A percentile compares a stretch with the other conserved stretches of the same genome.
phyloP scores from a whole-genome alignment of 1,140 invertebrate species.

The Orchesella cincta region DNA sequence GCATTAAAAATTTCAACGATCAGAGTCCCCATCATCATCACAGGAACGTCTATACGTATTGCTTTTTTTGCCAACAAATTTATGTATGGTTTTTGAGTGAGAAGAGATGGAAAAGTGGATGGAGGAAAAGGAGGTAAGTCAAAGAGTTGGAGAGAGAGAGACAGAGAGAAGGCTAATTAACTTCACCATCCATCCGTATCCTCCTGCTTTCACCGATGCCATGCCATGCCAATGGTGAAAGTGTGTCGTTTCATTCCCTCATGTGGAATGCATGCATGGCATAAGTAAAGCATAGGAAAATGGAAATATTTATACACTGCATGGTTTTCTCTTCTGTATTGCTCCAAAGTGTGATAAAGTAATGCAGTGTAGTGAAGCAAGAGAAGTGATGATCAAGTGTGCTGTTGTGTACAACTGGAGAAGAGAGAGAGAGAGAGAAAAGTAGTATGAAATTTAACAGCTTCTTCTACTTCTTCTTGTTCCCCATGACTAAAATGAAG shows the following conservation, averaged over 20 bases:
- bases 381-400: not conserved
- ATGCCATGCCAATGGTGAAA: not conserved
- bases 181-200: constrained; percentile 14
- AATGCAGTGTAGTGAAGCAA: not conserved
- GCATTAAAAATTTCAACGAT: constrained; percentile 7
- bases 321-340: not conserved
- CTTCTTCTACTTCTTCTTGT: no score
- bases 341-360: no score
- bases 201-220: not conserved
- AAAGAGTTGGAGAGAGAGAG: not conserved
- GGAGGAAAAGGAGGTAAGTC: not conserved
- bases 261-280: no score
- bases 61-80: no score
- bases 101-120: not conserved
- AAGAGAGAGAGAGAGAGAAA: not conserved
- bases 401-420: not conserved
- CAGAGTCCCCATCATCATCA: no score
- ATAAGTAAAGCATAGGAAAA: no score
- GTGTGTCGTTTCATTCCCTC: no score
- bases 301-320: not conserved
- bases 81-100: no score
- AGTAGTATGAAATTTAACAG: no score
- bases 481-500: no score
- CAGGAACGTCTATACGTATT: no score
- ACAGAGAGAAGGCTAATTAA: constrained; percentile 8